Evolutionary conservation across 2,888 invertebrate genomes (phyloP), one percentile per base, ranked within the genome.

Genomic region (Aleiodes alternator): DNA sequence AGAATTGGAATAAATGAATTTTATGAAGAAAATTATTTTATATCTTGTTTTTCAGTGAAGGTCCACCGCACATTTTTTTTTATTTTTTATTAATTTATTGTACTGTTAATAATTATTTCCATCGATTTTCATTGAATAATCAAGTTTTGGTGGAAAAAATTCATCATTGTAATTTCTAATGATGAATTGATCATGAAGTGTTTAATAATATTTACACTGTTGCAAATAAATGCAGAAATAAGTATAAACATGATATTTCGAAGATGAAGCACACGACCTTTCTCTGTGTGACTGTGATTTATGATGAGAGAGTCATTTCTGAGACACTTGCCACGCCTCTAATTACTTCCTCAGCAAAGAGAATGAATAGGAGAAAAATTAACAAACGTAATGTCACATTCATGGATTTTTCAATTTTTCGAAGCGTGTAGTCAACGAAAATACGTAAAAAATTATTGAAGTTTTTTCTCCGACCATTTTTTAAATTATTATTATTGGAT

Each of bases 231-330:
- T 34, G 4, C 12, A 11, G 34, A 34, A 14, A 43, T 43, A 64
- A 43, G 23, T 38, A 38, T 7, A 64, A 43, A 43, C 4, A 38
- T 16, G 14, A 38, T 43, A 38, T 43, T 61, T 61, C 14, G 43
- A 61, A 38, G 59, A 34, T 59, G 12, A 61, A 61, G 14, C 14
- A 38, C 43, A n/a, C 64, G 64, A 64, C 43, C 43, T 14, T 64
- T 64, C 43, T 48, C 48, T 43, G 61, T 38, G 61, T 7, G 16
- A 64, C 59, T 38, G 48, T 43, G 43, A 64, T 64, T 64, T 64
- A 64, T 48, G 48, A 23, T 23, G 64, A 48, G 64, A 64, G 43
- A 64, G 43, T 48, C 5, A 64, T 64, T 64, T 64, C 43, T 23
- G 64, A 64, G 64, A 43, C 43, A 43, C 43, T 43, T 64, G 43